Base-by-base conservation (phyloP, 2,888 invertebrate genomes). In the Eudemis profundana region DNA sequence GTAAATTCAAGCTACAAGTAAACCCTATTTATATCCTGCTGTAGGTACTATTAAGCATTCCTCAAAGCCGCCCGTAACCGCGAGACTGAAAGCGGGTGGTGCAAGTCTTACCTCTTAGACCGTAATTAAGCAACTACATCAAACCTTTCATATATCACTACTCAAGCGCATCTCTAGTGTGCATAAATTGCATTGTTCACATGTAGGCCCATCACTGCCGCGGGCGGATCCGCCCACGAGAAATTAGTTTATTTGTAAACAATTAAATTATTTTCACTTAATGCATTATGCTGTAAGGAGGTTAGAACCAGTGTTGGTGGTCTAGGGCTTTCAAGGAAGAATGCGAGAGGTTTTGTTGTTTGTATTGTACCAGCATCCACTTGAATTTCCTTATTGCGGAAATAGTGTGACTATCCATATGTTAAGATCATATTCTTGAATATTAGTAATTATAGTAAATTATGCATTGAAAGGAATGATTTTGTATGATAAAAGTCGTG, bases 141-240 rank as follows among this genome's bases (percentile, higher is more conserved):
- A 61, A 61, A 8, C 42, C 19, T 23, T 47, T 27, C 50, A 64
- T 64, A 44, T 23, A 57, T 57, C 56, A 36, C 44, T 36, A 50
- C 36, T 36, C 57, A 63, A 12, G 49, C 49, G 56, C 42, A 56
- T 42, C 38, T 53, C 53, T 60, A 65, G 65, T 65, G 50, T 65
- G 65, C 65, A 66, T 68, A 63, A 65, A 67, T 72, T 70, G 65
- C 67, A 74, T 74, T 75, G 78, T 74, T 76, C 74, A 78, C 64
- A 64, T 67, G 66, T 67, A 63, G 57, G 46, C 65, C 59, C 65
- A 60, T 60, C 65, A 60, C 65, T 53, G 44, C 63, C 51, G 36
- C 38, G 15, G 67, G 67, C 50, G 38, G 57, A 42, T 5, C 42
- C 63, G 63, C 67, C 63, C 56, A 59, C 44, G 8, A 59, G 59